Evolutionary conservation across 2,888 invertebrate species (phyloP), one percentile per base, ranked within the genome.

Genomic region (Chalcosyrphus nemorum): DNA sequence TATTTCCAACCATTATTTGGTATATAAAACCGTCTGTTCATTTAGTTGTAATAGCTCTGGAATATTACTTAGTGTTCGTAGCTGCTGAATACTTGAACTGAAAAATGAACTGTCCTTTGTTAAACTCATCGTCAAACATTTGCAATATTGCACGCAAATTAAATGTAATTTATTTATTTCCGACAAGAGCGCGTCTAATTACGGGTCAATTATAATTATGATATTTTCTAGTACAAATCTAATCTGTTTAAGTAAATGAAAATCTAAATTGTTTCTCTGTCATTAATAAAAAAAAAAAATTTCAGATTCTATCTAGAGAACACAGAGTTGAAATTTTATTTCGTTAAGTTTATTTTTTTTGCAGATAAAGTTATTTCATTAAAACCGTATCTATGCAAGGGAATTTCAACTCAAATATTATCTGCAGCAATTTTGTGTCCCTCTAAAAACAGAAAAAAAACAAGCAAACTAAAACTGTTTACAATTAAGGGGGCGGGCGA

Each of bases 401-500:
- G 21, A 72, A 4, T 72, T 38, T 17, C 3, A 32, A 17, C 50
- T 4, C 47, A 6, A 5, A 19, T 59, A 65, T 81, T 57, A 59
- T 5, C 35, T 4, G 7, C 7, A 50, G 29, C 13, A 35, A 75
- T 72, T 66, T 19, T 3, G 13, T 61, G 41, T 59, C 59, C n/a
- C n/a, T 11, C 21, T 5, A 50, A 43, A 21, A 70, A 35, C n/a
- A n/a, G n/a, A n/a, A n/a, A n/a, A n/a, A n/a, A n/a, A n/a, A n/a
- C n/a, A n/a, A n/a, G n/a, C n/a, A 71, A 59, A 47, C 38, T 13
- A n/a, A 43, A 32, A n/a, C n/a, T 2, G 5, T 19, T 13, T 4
- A 35, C 52, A 27, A 19, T 41, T 11, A 19, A 54, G 35, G 50
- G 65, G 81, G 76, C 76, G 81, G 70, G 59, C 35, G 70, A 59